Conservation (phyloP, 2,797 vertebrate species). For the Psittacula echo region DNA sequence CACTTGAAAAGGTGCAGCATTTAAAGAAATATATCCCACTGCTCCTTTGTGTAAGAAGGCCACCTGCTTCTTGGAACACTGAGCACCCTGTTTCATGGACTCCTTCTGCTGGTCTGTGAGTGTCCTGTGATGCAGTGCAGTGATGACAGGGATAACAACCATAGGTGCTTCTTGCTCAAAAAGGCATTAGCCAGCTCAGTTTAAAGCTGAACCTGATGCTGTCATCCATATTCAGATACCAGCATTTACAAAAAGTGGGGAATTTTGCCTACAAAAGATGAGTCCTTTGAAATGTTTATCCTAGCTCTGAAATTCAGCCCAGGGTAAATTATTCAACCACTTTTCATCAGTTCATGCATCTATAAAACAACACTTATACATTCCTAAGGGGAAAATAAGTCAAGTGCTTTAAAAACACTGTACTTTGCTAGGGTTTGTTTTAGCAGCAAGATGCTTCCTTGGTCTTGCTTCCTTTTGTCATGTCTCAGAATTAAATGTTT, state of each 20-base stretch:
- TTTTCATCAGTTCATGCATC: background rate
- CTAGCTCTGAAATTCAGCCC: background rate
- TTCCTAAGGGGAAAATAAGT: background rate
- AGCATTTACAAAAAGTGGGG: background rate
- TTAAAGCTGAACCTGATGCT: background rate
- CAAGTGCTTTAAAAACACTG: background rate
- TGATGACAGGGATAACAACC: fast-evolving
- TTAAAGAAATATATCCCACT: background rate
- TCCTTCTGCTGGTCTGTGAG: background rate
- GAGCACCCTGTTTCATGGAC: fast-evolving
- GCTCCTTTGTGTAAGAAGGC: background rate
- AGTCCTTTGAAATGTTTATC: background rate
- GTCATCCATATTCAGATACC: background rate
- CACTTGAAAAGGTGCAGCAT: background rate
- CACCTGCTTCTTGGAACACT: background rate
- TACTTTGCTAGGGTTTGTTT: background rate
- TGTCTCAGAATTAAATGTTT: background rate
- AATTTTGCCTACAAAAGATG: background rate
- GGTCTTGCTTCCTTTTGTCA: background rate
- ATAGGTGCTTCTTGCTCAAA: background rate
- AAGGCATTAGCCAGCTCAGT: background rate
- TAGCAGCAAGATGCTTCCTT: background rate
- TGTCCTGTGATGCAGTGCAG: background rate
- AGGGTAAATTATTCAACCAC: background rate
- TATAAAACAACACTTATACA: background rate